phyloP scores from a whole-genome alignment of 2,797 vertebrate species.

The Enteromius thamalakanensis region DNA sequence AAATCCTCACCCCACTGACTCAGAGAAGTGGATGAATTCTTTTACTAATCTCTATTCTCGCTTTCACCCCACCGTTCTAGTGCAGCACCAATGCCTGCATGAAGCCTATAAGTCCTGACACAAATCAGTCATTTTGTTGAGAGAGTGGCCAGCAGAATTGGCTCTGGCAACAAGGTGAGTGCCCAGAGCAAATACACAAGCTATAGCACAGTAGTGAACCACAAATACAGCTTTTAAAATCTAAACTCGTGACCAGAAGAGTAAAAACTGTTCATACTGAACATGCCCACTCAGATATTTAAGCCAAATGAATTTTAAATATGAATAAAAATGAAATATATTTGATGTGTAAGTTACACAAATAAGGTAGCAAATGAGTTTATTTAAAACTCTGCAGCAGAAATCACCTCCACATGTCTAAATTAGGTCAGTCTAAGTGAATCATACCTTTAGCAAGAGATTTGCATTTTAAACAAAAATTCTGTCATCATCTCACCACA shows the following conservation, averaged over 20 bases:
- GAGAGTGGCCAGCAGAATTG: constrained; percentile 19
- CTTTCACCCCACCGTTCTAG: constrained; percentile 36
- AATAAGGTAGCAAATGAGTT: neutral
- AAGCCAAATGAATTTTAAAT: neutral
- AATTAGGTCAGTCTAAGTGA: neutral
- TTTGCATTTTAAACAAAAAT: neutral
- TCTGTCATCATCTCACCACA: neutral
- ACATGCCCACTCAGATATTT: neutral
- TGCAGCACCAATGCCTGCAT: constrained; percentile 37
- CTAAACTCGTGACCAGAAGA: neutral
- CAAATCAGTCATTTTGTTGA: constrained; percentile 50
- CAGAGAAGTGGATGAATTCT: constrained; percentile 52
- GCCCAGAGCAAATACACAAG: constrained; percentile 40
- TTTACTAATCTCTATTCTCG: constrained; percentile 54
- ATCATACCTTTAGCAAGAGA: neutral
- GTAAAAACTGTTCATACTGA: neutral
- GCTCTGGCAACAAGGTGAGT: constrained; percentile 25
- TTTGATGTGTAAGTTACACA: neutral
- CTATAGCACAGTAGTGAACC: constrained; percentile 7
- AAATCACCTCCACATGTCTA: neutral
- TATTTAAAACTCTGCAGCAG: neutral
- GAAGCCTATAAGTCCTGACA: constrained; percentile 48
- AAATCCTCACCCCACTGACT: constrained; percentile 52
- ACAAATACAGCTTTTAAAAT: neutral
- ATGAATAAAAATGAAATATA: neutral